phyloP scores from a whole-genome alignment of 2,888 invertebrate genomes.

The Euzophera pinguis region DNA sequence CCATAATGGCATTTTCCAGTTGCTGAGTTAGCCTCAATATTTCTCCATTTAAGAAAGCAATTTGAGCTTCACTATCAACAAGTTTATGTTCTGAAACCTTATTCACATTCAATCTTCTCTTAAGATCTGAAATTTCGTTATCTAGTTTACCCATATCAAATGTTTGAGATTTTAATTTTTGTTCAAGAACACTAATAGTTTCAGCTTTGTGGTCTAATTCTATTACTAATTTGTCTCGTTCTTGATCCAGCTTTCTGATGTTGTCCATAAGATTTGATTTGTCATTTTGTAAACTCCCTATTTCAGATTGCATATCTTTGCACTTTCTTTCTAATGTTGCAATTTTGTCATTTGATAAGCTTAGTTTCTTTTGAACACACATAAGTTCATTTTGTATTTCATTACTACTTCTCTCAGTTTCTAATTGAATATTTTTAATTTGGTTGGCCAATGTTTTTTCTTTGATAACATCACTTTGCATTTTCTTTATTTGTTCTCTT shows the following conservation, averaged over 20 bases:
- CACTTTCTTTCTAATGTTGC: slow-evolving; percentile 80
- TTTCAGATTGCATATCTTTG: slow-evolving; percentile 80
- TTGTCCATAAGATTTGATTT: slow-evolving; percentile 81
- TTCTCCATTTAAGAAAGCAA: slow-evolving; percentile 80
- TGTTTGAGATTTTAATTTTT: slow-evolving; percentile 81
- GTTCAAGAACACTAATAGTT: slow-evolving; percentile 81
- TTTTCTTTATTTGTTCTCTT: slow-evolving; percentile 65
- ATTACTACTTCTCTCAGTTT: slow-evolving; percentile 85
- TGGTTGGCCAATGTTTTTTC: slow-evolving; percentile 71
- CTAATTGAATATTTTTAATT: slow-evolving; percentile 85
- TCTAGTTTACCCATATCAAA: slow-evolving; percentile 77
- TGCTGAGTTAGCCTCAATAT: slow-evolving; percentile 75
- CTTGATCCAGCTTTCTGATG: slow-evolving; percentile 83
- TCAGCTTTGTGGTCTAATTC: slow-evolving; percentile 87
- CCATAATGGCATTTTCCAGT: slow-evolving; percentile 80
- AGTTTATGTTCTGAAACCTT: slow-evolving; percentile 72
- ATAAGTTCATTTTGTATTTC: slow-evolving; percentile 85
- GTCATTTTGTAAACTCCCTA: slow-evolving; percentile 81
- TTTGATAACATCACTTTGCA: slow-evolving; percentile 70
- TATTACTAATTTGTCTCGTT: slow-evolving; percentile 84
- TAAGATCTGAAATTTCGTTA: slow-evolving; percentile 75
- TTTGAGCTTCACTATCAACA: slow-evolving; percentile 73
- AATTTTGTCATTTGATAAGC: slow-evolving; percentile 79
- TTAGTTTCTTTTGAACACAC: slow-evolving; percentile 82
- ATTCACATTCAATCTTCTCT: slow-evolving; percentile 70